Evolutionary conservation across 2,797 vertebrate species (phyloP).

Genomic region (Darevskia mixta): DNA sequence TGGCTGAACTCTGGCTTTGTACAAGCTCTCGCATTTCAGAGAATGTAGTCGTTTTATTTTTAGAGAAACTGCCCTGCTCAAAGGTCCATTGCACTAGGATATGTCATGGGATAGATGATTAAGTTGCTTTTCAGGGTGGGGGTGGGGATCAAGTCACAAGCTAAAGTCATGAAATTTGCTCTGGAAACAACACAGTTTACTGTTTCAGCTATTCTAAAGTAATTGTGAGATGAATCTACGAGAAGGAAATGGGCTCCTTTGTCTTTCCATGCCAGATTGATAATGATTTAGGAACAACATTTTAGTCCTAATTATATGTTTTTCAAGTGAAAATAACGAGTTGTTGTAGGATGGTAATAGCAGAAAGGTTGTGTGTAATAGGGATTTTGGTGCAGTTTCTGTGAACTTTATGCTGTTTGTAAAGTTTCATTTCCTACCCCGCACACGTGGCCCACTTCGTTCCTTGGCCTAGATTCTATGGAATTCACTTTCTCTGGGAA

Average conservation of each 20-base stretch:
- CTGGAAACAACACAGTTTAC: background rate
- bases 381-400: background rate
- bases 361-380: background rate
- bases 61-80: constrained; percentile 28
- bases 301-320: background rate
- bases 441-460: background rate
- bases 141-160: constrained; percentile 1
- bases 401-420: constrained; percentile 8
- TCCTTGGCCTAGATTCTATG: background rate
- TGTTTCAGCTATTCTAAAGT: constrained; percentile 18
- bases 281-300: background rate
- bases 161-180: constrained; percentile 1
- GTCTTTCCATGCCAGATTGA: background rate
- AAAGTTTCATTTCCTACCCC: constrained; percentile 9
- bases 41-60: constrained; percentile 15
- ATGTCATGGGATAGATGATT: background rate
- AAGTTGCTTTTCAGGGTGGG: background rate
- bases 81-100: background rate
- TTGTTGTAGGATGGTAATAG: background rate
- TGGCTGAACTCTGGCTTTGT: background rate
- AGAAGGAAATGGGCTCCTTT: background rate
- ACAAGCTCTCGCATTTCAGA: background rate
- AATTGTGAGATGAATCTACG: background rate
- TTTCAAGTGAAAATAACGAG: background rate
- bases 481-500: background rate